These are phyloP conservation scores for Pimephales promelas DNA, from an alignment of 2,113 vertebrate species.

Conservation along the genomic window DNA sequence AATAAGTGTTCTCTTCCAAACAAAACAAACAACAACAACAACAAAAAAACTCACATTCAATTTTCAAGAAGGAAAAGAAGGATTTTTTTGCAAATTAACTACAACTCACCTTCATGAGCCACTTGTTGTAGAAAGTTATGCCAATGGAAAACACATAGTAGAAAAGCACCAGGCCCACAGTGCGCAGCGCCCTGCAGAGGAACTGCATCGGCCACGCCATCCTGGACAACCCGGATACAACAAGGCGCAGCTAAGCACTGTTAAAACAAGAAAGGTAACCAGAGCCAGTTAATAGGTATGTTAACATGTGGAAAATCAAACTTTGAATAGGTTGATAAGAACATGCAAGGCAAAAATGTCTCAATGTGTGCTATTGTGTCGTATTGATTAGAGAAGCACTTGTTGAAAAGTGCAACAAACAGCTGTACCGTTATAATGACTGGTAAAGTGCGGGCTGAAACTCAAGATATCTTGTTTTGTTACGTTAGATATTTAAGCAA, in stretches of 20 bases:
- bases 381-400: neutral
- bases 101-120: constrained; percentile 84
- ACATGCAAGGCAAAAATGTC: neutral
- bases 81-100: neutral
- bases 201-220: constrained; percentile 73
- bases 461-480: no score
- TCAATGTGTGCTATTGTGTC: neutral
- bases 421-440: neutral
- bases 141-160: constrained; percentile 92
- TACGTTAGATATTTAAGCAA: neutral
- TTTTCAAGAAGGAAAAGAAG: no score
- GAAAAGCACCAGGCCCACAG: constrained; percentile 81
- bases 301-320: neutral
- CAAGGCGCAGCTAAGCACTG: neutral
- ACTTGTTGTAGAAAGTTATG: constrained; percentile 96
- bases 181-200: constrained; percentile 76
- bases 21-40: no score
- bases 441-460: neutral
- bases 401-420: neutral
- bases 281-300: neutral
- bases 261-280: neutral
- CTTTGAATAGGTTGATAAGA: neutral
- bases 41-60: no score
- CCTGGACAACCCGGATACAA: neutral
- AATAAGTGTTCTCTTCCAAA: neutral